Conservation (phyloP, 1,140 invertebrate species). For the Luehdorfia chinensis region DNA sequence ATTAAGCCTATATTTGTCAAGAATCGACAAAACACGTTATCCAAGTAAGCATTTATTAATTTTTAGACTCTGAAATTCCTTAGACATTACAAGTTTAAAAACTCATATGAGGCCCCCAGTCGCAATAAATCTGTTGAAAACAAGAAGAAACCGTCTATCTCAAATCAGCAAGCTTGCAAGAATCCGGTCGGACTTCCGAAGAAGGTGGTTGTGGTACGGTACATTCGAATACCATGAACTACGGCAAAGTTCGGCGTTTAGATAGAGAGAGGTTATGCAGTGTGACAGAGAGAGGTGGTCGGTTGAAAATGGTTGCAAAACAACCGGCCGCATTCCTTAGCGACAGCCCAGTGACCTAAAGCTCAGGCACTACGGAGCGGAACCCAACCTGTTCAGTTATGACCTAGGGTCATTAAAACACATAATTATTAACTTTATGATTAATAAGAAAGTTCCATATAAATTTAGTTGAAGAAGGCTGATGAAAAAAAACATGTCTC, state of each 20-base stretch:
- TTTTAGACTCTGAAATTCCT: neutral
- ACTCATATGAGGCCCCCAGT: conserved; percentile 5
- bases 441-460: too few relatives aligned
- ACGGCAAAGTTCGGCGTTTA: conserved; percentile 27
- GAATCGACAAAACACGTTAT: too few relatives aligned
- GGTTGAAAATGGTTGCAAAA: conserved; percentile 72
- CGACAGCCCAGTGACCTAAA: conserved; percentile 68
- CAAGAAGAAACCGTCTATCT: conserved; percentile 33
- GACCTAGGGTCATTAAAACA: conserved; percentile 2
- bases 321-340: conserved; percentile 55
- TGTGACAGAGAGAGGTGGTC: conserved; percentile 50
- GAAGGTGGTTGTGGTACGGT: conserved; percentile 31
- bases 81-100: neutral
- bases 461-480: too few relatives aligned
- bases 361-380: conserved; percentile 25
- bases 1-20: too few relatives aligned
- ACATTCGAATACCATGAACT: conserved; percentile 22
- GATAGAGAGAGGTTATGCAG: conserved; percentile 29
- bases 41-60: too few relatives aligned
- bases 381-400: conserved; percentile 24
- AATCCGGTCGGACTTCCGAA: conserved; percentile 55
- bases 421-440: conserved; percentile 1
- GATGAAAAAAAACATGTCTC: too few relatives aligned
- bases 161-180: conserved; percentile 37
- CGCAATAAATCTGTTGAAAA: conserved; percentile 23